Evolutionary conservation across 2,888 invertebrate genomes (phyloP).

Genomic region (Drosophila kambysellisi): DNA sequence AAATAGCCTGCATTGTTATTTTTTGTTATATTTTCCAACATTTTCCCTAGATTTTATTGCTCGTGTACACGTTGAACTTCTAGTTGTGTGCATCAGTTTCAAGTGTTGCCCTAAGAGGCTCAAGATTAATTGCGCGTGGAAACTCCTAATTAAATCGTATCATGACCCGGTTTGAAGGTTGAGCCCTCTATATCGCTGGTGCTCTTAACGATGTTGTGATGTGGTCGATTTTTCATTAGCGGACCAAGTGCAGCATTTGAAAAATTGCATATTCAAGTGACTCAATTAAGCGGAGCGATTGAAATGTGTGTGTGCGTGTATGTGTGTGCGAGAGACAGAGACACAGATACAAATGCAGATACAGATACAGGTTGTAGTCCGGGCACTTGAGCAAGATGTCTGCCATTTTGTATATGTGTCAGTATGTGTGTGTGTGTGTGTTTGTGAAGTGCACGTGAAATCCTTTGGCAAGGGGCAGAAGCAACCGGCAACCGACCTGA

Average conservation of each 20-base stretch:
- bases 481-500: constrained; percentile 77
- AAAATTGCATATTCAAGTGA: constrained; percentile 80
- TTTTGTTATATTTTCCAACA: neutral
- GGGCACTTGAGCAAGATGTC: constrained; percentile 73
- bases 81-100: constrained; percentile 14
- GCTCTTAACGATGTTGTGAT: constrained; percentile 72
- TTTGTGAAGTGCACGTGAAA: constrained; percentile 72
- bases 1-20: neutral
- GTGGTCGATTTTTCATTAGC: constrained; percentile 67
- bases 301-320: constrained; percentile 13
- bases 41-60: neutral
- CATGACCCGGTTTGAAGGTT: constrained; percentile 38
- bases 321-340: constrained; percentile 12
- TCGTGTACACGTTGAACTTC: constrained; percentile 35
- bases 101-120: constrained; percentile 51
- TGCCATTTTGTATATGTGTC: constrained; percentile 69
- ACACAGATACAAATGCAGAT: constrained; percentile 37
- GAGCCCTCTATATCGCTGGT: constrained; percentile 10
- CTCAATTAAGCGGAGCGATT: constrained; percentile 68
- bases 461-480: constrained; percentile 76
- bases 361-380: constrained; percentile 67
- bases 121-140: constrained; percentile 83
- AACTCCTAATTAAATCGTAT: constrained; percentile 84
- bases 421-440: constrained; percentile 25
- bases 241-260: constrained; percentile 65